These are phyloP conservation scores for Sphaeramia orbicularis DNA, from an alignment of 2,797 vertebrate species.

Conservation along the genomic window DNA sequence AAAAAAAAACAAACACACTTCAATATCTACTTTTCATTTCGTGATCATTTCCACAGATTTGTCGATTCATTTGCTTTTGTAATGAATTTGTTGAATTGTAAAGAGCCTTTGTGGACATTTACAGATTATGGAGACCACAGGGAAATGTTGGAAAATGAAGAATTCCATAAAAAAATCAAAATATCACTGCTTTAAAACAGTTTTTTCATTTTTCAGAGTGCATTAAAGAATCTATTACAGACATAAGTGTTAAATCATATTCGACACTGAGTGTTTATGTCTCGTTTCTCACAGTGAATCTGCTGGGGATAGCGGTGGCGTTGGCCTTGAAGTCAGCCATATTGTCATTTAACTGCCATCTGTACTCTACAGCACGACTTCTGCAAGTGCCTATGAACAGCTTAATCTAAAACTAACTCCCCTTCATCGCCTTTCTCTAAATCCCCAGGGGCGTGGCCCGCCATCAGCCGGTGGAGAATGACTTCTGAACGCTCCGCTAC, in stretches of 20 bases:
- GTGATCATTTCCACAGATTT: no score
- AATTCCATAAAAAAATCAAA: no score
- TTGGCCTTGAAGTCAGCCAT: background rate
- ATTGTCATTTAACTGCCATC: constrained; percentile 8
- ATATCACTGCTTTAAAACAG: no score
- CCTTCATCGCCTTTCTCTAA: constrained; percentile 11
- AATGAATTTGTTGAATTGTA: no score
- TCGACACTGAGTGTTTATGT: background rate
- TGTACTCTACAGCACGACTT: background rate
- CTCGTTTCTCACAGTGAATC: background rate
- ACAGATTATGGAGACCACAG: no score
- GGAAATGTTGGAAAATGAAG: no score
- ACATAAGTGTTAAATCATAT: background rate
- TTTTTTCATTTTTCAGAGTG: no score
- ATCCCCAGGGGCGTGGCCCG: constrained; percentile 6
- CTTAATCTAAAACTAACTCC: constrained; percentile 17
- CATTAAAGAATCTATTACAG: no score
- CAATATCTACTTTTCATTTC: no score
- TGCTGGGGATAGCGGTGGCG: background rate
- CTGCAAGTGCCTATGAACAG: background rate
- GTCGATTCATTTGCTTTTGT: no score
- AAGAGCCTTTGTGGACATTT: no score
- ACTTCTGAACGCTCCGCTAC: constrained; percentile 30
- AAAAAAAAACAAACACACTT: no score
- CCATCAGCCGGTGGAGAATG: constrained; percentile 27